Evolutionary conservation across 2,888 invertebrate genomes (phyloP).

Genomic region (Masnerella sp.): DNA sequence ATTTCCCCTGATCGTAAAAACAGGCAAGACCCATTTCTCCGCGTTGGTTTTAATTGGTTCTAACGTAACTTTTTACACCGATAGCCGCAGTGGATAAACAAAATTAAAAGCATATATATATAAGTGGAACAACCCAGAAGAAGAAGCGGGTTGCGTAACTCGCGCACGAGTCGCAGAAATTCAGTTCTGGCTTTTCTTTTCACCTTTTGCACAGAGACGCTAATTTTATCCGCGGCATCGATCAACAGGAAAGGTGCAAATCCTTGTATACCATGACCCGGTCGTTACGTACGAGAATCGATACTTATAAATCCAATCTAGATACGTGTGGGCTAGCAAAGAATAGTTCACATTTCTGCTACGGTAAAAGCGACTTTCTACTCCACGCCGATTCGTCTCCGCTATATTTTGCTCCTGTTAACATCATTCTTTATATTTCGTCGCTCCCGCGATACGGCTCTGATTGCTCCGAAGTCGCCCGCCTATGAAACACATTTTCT

Average conservation of each 20-base stretch:
- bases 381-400: slow-evolving; percentile 54
- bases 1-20: no score
- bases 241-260: slow-evolving; percentile 61
- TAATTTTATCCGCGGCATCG: slow-evolving; percentile 59
- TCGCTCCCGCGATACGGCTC: no score
- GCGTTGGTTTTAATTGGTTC: slow-evolving; percentile 10
- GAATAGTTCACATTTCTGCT: slow-evolving; percentile 57
- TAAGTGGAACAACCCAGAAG: slow-evolving; percentile 34
- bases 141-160: slow-evolving; percentile 49
- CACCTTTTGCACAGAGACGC: slow-evolving; percentile 58
- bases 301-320: slow-evolving; percentile 60
- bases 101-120: slow-evolving; percentile 34
- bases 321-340: slow-evolving; percentile 59
- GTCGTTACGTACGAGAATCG: slow-evolving; percentile 58
- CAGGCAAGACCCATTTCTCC: no score
- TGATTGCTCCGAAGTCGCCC: no score
- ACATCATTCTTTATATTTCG: slow-evolving; percentile 42
- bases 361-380: slow-evolving; percentile 57
- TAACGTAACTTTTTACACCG: slow-evolving; percentile 6
- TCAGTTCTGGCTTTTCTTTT: slow-evolving; percentile 58
- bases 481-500: no score
- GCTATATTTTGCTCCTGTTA: slow-evolving; percentile 52
- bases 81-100: not conserved
- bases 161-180: slow-evolving; percentile 52
- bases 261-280: slow-evolving; percentile 60